Percentiles rank a stretch among this genome's conserved stretches.
These are phyloP conservation scores for Pristionchus exspectatus DNA, from an alignment of 2,888 invertebrate genomes.

Conservation along the genomic window DNA sequence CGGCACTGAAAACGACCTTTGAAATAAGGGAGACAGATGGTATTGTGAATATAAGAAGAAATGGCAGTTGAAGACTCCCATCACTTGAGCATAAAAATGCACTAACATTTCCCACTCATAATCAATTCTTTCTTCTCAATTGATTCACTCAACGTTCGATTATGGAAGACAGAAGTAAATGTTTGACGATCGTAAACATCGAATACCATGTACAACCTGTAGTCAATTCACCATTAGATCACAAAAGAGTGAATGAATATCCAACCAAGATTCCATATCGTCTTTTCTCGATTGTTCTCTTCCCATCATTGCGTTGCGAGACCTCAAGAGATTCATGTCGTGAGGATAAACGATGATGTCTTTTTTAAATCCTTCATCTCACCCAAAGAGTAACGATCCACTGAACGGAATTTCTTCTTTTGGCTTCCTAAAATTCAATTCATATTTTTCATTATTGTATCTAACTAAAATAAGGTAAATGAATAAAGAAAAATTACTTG, in stretches of 20 bases:
- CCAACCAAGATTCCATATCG: slow-evolving; percentile 25
- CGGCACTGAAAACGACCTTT: not conserved
- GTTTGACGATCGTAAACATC: slow-evolving; percentile 33
- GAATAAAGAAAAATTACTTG: not conserved
- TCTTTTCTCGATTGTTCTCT: not conserved
- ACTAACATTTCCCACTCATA: not conserved
- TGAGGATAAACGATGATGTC: no score
- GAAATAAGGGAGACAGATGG: no score
- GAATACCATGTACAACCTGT: slow-evolving; percentile 11
- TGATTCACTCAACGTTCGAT: not conserved
- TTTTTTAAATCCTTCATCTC: no score
- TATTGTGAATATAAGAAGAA: no score
- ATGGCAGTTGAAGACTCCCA: no score
- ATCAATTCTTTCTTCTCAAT: not conserved
- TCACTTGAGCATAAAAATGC: no score
- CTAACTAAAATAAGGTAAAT: not conserved
- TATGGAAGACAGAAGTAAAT: not conserved
- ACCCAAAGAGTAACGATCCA: not conserved
- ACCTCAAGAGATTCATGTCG: no score
- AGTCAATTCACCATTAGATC: not conserved
- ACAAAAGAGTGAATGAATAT: not conserved
- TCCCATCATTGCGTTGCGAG: slow-evolving; percentile 5
- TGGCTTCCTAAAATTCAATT: not conserved
- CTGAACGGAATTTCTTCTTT: not conserved
- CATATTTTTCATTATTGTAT: not conserved